These are phyloP conservation scores for Desmodus rotundus DNA, from an alignment of 2,113 vertebrate species.

Conservation along the genomic window DNA sequence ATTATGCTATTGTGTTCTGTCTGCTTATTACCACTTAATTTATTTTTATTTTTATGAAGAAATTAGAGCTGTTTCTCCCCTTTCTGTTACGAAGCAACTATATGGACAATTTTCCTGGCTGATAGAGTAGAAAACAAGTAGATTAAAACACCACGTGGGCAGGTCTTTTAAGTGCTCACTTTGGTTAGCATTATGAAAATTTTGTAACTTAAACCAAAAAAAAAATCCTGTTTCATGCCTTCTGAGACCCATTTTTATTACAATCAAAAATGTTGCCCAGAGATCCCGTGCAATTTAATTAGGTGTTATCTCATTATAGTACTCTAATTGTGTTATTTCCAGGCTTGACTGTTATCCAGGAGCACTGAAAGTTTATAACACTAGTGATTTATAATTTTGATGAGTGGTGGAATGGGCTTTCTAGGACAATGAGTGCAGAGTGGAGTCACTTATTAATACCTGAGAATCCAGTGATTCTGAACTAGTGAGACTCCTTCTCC, in stretches of 20 bases:
- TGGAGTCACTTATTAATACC: background rate
- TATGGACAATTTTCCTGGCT: background rate
- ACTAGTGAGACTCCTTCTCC: background rate
- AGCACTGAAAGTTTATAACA: background rate
- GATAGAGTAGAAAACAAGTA: background rate
- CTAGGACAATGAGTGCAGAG: background rate
- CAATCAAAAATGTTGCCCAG: background rate
- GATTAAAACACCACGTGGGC: background rate
- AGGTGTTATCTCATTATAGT: background rate
- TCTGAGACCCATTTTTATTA: background rate
- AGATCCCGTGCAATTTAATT: background rate
- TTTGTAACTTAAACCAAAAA: constrained; percentile 15
- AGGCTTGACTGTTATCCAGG: background rate
- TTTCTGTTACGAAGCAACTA: background rate
- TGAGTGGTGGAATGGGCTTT: background rate
- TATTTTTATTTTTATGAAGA: constrained; percentile 35
- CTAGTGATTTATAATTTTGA: background rate
- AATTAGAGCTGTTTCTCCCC: background rate
- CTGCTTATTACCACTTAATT: background rate
- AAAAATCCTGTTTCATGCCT: background rate
- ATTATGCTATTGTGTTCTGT: background rate
- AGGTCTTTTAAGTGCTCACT: constrained; percentile 30
- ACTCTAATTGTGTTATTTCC: background rate
- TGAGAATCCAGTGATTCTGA: background rate
- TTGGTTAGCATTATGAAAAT: background rate